Evolutionary conservation across 2,888 invertebrate species (phyloP).

Genomic region (Drosophila subsilvestris): DNA sequence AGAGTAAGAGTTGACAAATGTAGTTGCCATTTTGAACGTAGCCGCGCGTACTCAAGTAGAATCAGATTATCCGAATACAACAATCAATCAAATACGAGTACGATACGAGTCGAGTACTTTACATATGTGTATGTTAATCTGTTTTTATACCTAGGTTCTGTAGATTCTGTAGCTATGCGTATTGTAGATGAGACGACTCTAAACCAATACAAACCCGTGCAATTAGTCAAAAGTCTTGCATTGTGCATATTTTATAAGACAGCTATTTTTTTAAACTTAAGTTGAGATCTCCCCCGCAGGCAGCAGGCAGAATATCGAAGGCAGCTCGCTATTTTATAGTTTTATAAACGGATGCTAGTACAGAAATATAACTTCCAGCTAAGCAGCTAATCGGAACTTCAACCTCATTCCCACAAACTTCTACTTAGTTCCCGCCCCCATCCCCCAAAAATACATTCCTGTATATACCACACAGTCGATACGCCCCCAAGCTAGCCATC

Average conservation of each 20-base stretch:
- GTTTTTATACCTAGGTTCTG: slow-evolving; percentile 66
- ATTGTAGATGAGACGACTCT: slow-evolving; percentile 25
- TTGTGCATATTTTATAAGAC: slow-evolving; percentile 63
- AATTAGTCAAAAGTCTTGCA: slow-evolving; percentile 75
- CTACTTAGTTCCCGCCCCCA: slow-evolving; percentile 13
- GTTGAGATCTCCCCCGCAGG: slow-evolving; percentile 20
- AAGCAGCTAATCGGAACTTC: slow-evolving; percentile 29
- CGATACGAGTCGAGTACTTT: slow-evolving; percentile 6
- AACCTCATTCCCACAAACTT: slow-evolving; percentile 30
- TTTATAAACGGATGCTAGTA: neutral
- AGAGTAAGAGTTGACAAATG: slow-evolving; percentile 22
- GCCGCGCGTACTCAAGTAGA: slow-evolving; percentile 11
- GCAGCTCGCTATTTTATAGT: neutral
- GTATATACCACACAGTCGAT: slow-evolving; percentile 63
- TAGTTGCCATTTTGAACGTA: slow-evolving; percentile 47
- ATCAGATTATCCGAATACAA: slow-evolving; percentile 20
- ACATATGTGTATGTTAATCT: slow-evolving; percentile 54
- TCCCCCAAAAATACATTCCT: slow-evolving; percentile 44
- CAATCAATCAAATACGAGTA: slow-evolving; percentile 68
- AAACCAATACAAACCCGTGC: slow-evolving; percentile 58
- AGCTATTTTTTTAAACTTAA: slow-evolving; percentile 48
- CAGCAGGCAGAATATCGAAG: neutral
- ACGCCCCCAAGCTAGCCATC: slow-evolving; percentile 29
- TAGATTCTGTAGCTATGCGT: slow-evolving; percentile 2
- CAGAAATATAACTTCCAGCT: slow-evolving; percentile 24